Conservation (phyloP, 2,113 vertebrate species). For the Plestiodon gilberti region DNA sequence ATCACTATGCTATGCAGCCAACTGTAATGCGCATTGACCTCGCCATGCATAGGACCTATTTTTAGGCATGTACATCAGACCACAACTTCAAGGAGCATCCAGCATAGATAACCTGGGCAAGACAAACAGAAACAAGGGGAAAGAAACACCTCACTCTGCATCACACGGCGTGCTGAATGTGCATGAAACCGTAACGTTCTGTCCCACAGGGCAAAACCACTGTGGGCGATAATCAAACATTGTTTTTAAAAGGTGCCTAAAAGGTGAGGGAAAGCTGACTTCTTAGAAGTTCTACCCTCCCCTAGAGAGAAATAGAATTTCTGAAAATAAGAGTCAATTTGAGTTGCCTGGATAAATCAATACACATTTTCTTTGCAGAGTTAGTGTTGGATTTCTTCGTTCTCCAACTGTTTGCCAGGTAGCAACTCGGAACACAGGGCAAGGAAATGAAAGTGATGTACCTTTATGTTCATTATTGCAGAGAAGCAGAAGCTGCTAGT, state of each 20-base stretch:
- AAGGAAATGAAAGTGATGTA: slow-evolving; percentile 12
- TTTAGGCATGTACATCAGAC: slow-evolving; percentile 3
- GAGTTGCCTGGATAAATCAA: slow-evolving; percentile 8
- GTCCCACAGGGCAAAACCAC: background rate
- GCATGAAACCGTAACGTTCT: background rate
- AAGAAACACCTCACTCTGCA: background rate
- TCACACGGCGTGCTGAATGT: background rate
- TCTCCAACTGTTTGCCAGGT: background rate
- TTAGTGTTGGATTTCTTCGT: background rate
- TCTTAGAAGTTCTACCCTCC: background rate
- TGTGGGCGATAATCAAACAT: background rate
- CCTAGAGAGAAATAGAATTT: background rate
- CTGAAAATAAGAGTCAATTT: slow-evolving; percentile 6
- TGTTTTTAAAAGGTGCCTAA: background rate
- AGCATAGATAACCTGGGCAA: background rate
- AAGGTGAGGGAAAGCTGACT: background rate
- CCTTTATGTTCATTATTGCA: slow-evolving; percentile 49
- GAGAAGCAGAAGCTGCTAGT: slow-evolving; percentile 1
- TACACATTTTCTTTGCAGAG: slow-evolving; percentile 1
- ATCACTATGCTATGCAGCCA: background rate
- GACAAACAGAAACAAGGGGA: background rate
- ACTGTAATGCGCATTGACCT: background rate
- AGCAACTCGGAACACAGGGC: slow-evolving; percentile 3
- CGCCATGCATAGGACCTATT: background rate
- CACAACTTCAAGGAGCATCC: background rate